Conservation (phyloP, 2,113 vertebrate genomes). For the Pterophyllum scalare region DNA sequence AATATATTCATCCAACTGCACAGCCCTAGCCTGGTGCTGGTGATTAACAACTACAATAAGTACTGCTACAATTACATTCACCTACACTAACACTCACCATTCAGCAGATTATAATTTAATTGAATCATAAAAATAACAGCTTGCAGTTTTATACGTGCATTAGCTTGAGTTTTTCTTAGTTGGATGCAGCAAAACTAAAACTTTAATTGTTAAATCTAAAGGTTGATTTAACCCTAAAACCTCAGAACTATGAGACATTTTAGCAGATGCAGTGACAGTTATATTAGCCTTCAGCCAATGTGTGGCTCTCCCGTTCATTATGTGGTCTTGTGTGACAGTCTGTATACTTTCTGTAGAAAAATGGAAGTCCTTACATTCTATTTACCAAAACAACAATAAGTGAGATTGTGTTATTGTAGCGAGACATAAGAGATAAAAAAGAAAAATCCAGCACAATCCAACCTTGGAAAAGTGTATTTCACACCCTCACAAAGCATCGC, state of each 20-base stretch:
- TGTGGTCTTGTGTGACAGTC: not conserved
- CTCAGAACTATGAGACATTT: not conserved
- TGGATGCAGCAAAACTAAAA: no score
- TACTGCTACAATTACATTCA: not conserved
- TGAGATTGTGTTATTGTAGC: conserved; percentile 16
- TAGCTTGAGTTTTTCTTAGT: no score
- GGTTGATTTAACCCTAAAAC: no score
- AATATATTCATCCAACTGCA: not conserved
- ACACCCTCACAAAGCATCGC: conserved; percentile 44
- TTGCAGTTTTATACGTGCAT: not conserved
- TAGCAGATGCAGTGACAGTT: not conserved
- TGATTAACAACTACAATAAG: not conserved
- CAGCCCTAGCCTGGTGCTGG: not conserved
- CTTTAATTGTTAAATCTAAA: no score
- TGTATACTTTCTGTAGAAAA: not conserved
- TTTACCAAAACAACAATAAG: conserved; percentile 11
- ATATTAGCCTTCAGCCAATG: not conserved
- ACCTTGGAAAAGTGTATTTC: conserved; percentile 51
- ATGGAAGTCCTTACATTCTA: not conserved
- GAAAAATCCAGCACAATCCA: conserved; percentile 15
- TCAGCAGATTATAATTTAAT: accelerated
- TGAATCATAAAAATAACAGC: not conserved
- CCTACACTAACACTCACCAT: not conserved
- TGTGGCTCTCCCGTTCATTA: not conserved
- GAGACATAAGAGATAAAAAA: not conserved